Conservation (phyloP, 53 echinoderm and acorn worm species). For the Paracentrotus lividus region DNA sequence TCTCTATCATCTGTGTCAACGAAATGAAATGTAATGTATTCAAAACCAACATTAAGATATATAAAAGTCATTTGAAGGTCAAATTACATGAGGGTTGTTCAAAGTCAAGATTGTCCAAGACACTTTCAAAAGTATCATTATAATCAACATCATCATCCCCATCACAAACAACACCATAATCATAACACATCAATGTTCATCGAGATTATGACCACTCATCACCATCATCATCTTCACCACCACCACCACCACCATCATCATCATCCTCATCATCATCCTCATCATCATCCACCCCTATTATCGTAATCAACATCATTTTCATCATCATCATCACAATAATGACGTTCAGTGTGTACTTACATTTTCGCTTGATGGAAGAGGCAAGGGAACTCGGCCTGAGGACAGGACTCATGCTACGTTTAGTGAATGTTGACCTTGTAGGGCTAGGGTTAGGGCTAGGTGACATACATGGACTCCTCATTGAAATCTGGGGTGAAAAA, state of each 20-base stretch:
- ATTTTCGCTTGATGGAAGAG: slow-evolving; percentile 88
- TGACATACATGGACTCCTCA: slow-evolving; percentile 87
- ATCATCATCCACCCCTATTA: too few species aligned
- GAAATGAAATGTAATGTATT: too few species aligned
- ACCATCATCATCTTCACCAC: too few species aligned
- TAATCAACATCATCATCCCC: too few species aligned
- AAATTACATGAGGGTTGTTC: too few species aligned
- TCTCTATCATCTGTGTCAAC: not conserved
- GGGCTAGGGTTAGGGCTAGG: slow-evolving; percentile 98
- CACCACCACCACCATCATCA: too few species aligned
- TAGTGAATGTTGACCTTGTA: slow-evolving; percentile 83
- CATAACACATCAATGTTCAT: too few species aligned
- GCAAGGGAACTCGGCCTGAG: slow-evolving; percentile 89
- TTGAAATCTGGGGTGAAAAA: slow-evolving; percentile 94
- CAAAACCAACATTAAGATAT: not conserved
- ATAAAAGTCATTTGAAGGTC: not conserved
- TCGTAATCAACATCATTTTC: not conserved
- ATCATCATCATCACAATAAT: not conserved
- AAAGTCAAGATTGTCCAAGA: too few species aligned
- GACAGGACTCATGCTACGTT: slow-evolving; percentile 98
- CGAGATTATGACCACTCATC: too few species aligned
- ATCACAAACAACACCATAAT: too few species aligned
- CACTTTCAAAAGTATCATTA: too few species aligned
- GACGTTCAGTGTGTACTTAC: slow-evolving; percentile 73
- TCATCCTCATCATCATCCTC: too few species aligned